A percentile compares a stretch with the other conserved stretches of the same genome.
Conservation (phyloP, 2,797 vertebrate genomes). For the Lagocephalus sceleratus region DNA sequence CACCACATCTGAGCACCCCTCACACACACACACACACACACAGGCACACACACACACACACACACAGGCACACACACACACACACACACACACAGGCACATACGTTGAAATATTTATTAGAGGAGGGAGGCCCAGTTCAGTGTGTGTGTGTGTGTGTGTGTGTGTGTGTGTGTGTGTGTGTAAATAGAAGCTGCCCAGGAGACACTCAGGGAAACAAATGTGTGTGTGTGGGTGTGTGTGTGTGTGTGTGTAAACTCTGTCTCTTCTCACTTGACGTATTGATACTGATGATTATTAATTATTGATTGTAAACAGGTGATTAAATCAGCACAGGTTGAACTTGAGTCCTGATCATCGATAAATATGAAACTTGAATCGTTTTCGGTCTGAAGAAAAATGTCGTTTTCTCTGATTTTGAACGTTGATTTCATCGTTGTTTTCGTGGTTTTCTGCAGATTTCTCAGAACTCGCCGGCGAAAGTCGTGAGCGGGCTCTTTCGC, state of each 20-base stretch:
- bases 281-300: no score
- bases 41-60: slow-evolving; percentile 27
- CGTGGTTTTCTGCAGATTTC: no score
- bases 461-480: no score
- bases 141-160: slow-evolving; percentile 21
- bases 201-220: slow-evolving; percentile 47
- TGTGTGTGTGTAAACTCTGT: slow-evolving; percentile 13
- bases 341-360: no score
- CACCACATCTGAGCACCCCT: slow-evolving; percentile 51
- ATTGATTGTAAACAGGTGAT: no score
- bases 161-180: slow-evolving; percentile 32
- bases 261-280: neutral
- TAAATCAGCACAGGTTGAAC: no score
- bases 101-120: slow-evolving; percentile 77
- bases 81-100: slow-evolving; percentile 31
- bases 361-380: no score
- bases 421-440: neutral
- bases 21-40: slow-evolving; percentile 32
- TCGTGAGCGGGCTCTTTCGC: no score
- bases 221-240: slow-evolving; percentile 20
- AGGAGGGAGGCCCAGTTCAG: slow-evolving; percentile 43
- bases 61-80: slow-evolving; percentile 25
- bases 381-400: no score
- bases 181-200: slow-evolving; percentile 35
- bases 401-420: no score